These are phyloP conservation scores for Cybosia mesomella DNA, from an alignment of 2,888 invertebrate genomes.

Conservation along the genomic window DNA sequence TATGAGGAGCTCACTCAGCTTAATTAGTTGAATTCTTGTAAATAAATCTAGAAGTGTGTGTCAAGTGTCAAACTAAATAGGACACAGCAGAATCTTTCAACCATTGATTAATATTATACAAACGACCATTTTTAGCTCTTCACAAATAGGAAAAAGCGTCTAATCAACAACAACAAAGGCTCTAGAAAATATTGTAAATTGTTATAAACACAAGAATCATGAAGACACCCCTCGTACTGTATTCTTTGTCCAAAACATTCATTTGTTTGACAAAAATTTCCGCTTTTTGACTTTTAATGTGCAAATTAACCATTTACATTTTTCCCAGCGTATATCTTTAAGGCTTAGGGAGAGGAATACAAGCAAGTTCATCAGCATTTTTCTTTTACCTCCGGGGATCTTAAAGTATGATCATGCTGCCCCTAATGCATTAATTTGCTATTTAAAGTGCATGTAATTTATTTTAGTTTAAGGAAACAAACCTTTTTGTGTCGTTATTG, in stretches of 20 bases:
- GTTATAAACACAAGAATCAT: conserved; percentile 24
- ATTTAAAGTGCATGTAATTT: conserved; percentile 9
- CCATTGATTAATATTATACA: neutral
- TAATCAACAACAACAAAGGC: conserved; percentile 2
- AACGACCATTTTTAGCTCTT: neutral
- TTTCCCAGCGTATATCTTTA: conserved; percentile 30
- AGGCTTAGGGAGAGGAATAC: conserved; percentile 36
- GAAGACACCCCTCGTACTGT: conserved; percentile 6
- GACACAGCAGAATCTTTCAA: too few species aligned
- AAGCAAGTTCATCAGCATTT: conserved; percentile 26
- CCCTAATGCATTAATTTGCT: conserved; percentile 9
- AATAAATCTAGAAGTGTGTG: too few species aligned
- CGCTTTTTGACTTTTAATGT: conserved; percentile 46
- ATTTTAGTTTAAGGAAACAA: neutral
- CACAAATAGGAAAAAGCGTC: neutral
- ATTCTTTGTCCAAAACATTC: conserved; percentile 31
- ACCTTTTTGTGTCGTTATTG: neutral
- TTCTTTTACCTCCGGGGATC: conserved; percentile 2
- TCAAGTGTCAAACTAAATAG: too few species aligned
- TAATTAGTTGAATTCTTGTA: too few species aligned
- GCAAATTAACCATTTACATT: conserved; percentile 47
- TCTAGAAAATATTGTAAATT: conserved; percentile 11
- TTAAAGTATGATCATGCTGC: conserved; percentile 1
- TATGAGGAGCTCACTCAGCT: too few species aligned
- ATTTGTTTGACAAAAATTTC: conserved; percentile 37